Percentiles rank a stretch among this genome's conserved stretches.
These are phyloP conservation scores for Corydoras sp. DNA, from an alignment of 2,113 vertebrate genomes.

Conservation along the genomic window DNA sequence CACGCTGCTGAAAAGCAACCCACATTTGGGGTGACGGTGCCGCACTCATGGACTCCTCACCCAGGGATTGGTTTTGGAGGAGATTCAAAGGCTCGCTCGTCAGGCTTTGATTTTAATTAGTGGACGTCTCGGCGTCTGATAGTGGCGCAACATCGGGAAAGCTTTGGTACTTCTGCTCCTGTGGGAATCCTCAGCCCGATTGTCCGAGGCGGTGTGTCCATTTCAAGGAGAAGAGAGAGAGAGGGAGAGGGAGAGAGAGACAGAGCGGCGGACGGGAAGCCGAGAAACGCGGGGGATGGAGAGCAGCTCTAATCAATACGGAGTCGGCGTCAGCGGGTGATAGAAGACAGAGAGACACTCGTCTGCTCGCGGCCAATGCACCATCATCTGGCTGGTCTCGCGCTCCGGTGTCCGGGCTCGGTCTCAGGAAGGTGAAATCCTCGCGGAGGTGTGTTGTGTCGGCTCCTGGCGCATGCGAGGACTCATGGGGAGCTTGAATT, in stretches of 20 bases:
- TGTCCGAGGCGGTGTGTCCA: slow-evolving; percentile 14
- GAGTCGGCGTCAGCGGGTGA: slow-evolving; percentile 30
- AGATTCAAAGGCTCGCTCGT: slow-evolving; percentile 31
- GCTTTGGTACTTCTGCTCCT: slow-evolving; percentile 24
- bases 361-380: slow-evolving; percentile 34
- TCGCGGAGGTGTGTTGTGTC: slow-evolving; percentile 46
- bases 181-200: not conserved
- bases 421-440: slow-evolving; percentile 43
- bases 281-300: slow-evolving; percentile 51
- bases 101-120: slow-evolving; percentile 53
- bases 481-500: slow-evolving; percentile 52
- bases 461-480: slow-evolving; percentile 47
- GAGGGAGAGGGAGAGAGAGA: not conserved
- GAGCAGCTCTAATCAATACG: slow-evolving; percentile 42
- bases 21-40: slow-evolving; percentile 37
- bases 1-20: slow-evolving; percentile 47
- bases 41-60: slow-evolving; percentile 26
- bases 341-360: slow-evolving; percentile 21
- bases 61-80: slow-evolving; percentile 43
- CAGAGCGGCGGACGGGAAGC: slow-evolving; percentile 43
- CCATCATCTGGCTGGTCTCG: slow-evolving; percentile 18
- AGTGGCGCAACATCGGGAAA: slow-evolving; percentile 37
- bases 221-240: slow-evolving; percentile 33
- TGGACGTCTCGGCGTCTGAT: slow-evolving; percentile 40
- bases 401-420: slow-evolving; percentile 44